A percentile compares a stretch with the other conserved stretches of the same genome.
Conservation (phyloP, 2,888 invertebrate species). For the Plagiodera versicolora region DNA sequence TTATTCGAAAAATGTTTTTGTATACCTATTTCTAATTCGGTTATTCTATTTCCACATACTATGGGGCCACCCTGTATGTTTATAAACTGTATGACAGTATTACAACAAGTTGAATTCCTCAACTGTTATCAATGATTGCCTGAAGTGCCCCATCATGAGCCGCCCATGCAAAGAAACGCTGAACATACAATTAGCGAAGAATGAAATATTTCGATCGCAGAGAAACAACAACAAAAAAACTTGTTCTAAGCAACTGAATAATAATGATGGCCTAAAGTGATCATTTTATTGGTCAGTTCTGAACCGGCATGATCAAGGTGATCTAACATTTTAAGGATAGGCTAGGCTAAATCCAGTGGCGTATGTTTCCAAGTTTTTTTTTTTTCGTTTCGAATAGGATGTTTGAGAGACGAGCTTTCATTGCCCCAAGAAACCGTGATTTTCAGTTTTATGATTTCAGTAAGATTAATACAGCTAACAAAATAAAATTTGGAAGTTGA, state of each 20-base stretch:
- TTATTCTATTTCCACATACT: too few relatives aligned
- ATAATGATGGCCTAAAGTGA: constrained; percentile 47
- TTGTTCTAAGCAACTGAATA: constrained; percentile 41
- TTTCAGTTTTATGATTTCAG: too few relatives aligned
- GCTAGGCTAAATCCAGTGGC: constrained; percentile 33
- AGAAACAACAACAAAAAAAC: constrained; percentile 35
- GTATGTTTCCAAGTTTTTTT: constrained; percentile 2
- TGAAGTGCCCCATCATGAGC: constrained; percentile 22
- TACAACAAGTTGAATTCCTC: not conserved
- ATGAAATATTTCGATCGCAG: constrained; percentile 20
- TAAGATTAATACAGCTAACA: too few relatives aligned
- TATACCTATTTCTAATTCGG: too few relatives aligned
- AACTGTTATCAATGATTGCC: not conserved
- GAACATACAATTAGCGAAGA: constrained; percentile 21
- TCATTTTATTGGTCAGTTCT: constrained; percentile 45
- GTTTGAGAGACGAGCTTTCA: too few relatives aligned
- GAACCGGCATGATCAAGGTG: constrained; percentile 45
- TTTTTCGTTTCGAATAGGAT: too few relatives aligned
- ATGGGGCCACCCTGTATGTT: too few relatives aligned
- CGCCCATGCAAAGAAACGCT: constrained; percentile 19
- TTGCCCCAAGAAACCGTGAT: too few relatives aligned
- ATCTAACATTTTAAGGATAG: constrained; percentile 49
- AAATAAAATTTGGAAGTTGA: too few relatives aligned
- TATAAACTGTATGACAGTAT: not conserved
- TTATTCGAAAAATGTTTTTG: too few relatives aligned